A percentile compares a stretch with the other conserved stretches of the same genome.
These are phyloP conservation scores for Sclerurus mexicanus DNA, from an alignment of 2,113 vertebrate species.

Conservation along the genomic window DNA sequence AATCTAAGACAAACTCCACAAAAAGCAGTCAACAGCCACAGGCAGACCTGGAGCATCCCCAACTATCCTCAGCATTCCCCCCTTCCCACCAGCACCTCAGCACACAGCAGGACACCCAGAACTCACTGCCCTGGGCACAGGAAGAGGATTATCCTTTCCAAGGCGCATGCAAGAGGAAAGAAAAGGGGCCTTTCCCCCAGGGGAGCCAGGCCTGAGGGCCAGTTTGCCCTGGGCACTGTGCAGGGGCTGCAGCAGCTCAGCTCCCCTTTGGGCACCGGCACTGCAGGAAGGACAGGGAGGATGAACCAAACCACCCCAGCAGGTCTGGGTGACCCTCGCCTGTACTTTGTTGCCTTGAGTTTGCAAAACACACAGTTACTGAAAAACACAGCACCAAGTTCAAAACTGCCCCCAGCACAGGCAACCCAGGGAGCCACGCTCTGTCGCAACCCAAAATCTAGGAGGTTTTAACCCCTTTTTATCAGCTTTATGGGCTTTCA, in stretches of 20 bases:
- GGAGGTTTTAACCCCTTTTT: background rate
- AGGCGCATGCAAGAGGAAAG: rapidly evolving
- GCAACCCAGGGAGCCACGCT: too few relatives aligned
- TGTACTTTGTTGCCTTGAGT: rapidly evolving
- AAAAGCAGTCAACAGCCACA: rapidly evolving
- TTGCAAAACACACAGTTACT: rapidly evolving
- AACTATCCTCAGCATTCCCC: rapidly evolving
- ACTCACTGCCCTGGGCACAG: rapidly evolving
- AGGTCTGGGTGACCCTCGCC: rapidly evolving
- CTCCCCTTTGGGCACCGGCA: rapidly evolving
- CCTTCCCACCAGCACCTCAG: rapidly evolving
- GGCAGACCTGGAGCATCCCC: rapidly evolving
- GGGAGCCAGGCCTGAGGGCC: rapidly evolving
- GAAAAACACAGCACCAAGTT: rapidly evolving
- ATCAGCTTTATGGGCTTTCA: background rate
- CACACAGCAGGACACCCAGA: rapidly evolving
- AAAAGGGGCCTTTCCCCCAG: background rate
- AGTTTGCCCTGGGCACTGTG: background rate
- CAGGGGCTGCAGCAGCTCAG: background rate
- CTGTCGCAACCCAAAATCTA: background rate
- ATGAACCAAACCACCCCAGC: rapidly evolving
- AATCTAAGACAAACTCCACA: background rate
- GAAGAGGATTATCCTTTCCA: rapidly evolving
- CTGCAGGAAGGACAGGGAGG: rapidly evolving
- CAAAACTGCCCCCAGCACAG: too few relatives aligned